Base-by-base conservation (phyloP, 92 coral and sea anemone species). In the Muricea muricata region DNA sequence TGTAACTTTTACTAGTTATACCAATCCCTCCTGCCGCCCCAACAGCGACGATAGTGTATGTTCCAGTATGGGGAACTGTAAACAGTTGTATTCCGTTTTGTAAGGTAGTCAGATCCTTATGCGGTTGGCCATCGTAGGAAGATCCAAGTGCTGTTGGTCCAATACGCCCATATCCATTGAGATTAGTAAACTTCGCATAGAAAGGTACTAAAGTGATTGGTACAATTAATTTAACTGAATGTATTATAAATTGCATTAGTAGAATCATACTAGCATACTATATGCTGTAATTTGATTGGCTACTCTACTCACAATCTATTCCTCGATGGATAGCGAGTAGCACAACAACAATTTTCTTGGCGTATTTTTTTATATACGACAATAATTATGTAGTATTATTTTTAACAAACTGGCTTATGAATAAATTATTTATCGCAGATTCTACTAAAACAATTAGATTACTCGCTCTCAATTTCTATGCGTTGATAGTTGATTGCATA, bases 21-120 rank as follows among this genome's bases (percentile, higher is more conserved):
- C 42, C 92, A 47, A 61, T 73, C 0, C 92, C 92, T 0, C 89
- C 92, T 1, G 81, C 61, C 3, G 92, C 92, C 21, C 92, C 89
- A 14, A 89, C 86, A 26, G 92, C 92, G 40, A 68, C 82, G 70
- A 89, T 84, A 23, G 63, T 58, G 77, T 89, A 89, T 39, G 81
- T 76, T 35, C 89, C 92, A 30, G 89, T 80, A 35, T 50, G 70
- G 40, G 92, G 92, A 47, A 85, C 89, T 42, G 89, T 78, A 85
- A 88, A 89, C 0, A 47, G 89, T 68, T 89, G 92, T 73, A 89
- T 89, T 24, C 92, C 92, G 66, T 50, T 84, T 1, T 47, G 45
- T 39, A 89, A 39, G 41, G 69, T 89, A 12, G 85, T 85, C 73
- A 76, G 85, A 17, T 74, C 55, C 50, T 80, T 80, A 23, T 87